Evolutionary conservation across 2,113 vertebrate species (phyloP).

Genomic region (human): DNA sequence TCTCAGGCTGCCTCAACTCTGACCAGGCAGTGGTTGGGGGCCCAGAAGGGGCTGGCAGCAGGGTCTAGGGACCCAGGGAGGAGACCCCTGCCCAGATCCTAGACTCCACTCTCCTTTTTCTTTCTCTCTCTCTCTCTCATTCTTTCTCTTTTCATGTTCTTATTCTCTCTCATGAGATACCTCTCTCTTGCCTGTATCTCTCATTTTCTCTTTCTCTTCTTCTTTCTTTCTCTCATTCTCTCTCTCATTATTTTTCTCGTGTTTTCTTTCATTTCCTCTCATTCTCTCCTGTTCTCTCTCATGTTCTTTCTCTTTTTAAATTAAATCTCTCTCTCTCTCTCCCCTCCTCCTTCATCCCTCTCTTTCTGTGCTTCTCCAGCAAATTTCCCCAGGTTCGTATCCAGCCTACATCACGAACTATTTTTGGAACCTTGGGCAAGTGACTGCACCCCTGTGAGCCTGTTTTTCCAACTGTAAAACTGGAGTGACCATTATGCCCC

Average conservation of each 20-base stretch:
- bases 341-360: background rate
- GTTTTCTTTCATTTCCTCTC: background rate
- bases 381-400: background rate
- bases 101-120: background rate
- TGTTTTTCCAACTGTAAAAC: accelerated
- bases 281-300: background rate
- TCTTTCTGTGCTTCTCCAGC: background rate
- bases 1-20: background rate
- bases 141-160: background rate
- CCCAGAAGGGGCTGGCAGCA: background rate
- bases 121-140: accelerated
- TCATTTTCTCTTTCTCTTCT: background rate
- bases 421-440: background rate
- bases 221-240: too few relatives aligned
- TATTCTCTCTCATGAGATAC: background rate
- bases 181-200: too few relatives aligned
- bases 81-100: background rate
- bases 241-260: background rate
- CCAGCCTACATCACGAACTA: background rate
- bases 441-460: background rate
- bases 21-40: background rate
- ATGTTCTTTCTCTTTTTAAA: background rate
- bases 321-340: background rate
- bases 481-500: background rate
- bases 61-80: too few relatives aligned